Base-by-base conservation (phyloP, 2,113 vertebrate genomes). In the Ariopsis seemanni region DNA sequence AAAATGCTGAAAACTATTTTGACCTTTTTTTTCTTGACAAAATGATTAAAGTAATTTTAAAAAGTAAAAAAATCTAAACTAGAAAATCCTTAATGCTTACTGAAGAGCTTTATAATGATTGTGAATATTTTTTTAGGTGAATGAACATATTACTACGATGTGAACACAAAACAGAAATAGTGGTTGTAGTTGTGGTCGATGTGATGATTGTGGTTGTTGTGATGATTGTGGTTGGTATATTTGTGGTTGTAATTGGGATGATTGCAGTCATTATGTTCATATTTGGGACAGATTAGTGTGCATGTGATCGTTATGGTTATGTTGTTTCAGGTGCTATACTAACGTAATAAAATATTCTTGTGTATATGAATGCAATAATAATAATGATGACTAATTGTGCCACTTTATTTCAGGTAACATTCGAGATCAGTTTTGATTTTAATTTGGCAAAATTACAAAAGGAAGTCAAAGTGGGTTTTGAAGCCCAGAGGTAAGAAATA, bases 351-450 rank as follows among this genome's bases (percentile, higher is more conserved):
- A 22, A 42, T 81, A 52, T 42, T 60, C 18, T 0, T 82, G 79
- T 34, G 89, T n/a, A 89, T 89, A 62, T 89, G 57, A 83, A 90
- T 30, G 15, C 42, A 30, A 34, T 71, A 30, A 78, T 79, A 17
- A 22, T 82, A 20, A 22, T 82, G n/a, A 63, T 15, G 14, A 58
- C 18, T 8, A n/a, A 11, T 20, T 72, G 7, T 14, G 12, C 52
- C 22, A 17, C 20, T 67, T 7, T 85, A 88, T 88, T 5, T 67
- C 83, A 97, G 97, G 95, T 96, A 27, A 94, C 93, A 50, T 97
- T 97, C 88, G 92, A 93, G 69, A 92, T 97, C 67, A 95, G 92
- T 89, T 97, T 97, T 82, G 96, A 97, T 90, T 96, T 97, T 91
- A 96, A 97, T 88, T 90, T 96, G 77, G 95, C 95, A 82, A 93